phyloP scores from a whole-genome alignment of 1,140 invertebrate species.

The Orius insidiosus region DNA sequence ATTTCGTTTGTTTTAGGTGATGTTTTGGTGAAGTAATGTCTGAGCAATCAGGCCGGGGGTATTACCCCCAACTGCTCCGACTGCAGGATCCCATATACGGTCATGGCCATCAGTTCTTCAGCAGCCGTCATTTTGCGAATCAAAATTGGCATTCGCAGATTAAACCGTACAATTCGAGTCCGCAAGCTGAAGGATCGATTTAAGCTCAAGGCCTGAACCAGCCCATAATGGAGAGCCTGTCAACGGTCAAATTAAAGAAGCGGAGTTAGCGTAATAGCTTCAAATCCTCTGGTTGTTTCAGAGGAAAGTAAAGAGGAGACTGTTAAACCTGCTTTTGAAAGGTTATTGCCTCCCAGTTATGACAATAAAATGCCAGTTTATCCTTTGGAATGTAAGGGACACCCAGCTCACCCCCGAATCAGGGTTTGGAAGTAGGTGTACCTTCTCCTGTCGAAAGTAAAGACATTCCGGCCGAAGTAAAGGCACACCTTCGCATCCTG shows the following conservation, averaged over 20 bases:
- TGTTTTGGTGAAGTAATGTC: neutral
- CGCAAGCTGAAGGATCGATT: conserved; percentile 13
- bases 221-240: conserved; percentile 9
- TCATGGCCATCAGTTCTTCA: conserved; percentile 5
- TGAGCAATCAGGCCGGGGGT: conserved; percentile 7
- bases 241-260: conserved; percentile 11
- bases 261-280: conserved; percentile 18
- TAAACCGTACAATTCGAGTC: conserved; percentile 6
- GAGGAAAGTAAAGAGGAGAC: neutral
- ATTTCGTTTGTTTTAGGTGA: too few species aligned
- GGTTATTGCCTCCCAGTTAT: neutral
- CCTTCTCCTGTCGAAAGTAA: neutral
- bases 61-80: conserved; percentile 7
- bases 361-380: conserved; percentile 1
- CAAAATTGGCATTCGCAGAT: conserved; percentile 2
- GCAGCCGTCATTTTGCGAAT: neutral
- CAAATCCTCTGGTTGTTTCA: conserved; percentile 12
- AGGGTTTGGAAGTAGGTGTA: conserved; percentile 5
- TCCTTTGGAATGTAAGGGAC: conserved; percentile 3
- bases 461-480: conserved; percentile 4
- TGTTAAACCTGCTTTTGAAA: neutral
- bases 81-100: conserved; percentile 3
- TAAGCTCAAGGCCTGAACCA: conserved; percentile 4
- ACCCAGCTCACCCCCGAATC: conserved; percentile 1
- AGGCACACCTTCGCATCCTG: conserved; percentile 7